A percentile compares a stretch with the other conserved stretches of the same genome.
phyloP scores from a whole-genome alignment of 2,888 invertebrate species.

The Crossocerus cetratus region DNA sequence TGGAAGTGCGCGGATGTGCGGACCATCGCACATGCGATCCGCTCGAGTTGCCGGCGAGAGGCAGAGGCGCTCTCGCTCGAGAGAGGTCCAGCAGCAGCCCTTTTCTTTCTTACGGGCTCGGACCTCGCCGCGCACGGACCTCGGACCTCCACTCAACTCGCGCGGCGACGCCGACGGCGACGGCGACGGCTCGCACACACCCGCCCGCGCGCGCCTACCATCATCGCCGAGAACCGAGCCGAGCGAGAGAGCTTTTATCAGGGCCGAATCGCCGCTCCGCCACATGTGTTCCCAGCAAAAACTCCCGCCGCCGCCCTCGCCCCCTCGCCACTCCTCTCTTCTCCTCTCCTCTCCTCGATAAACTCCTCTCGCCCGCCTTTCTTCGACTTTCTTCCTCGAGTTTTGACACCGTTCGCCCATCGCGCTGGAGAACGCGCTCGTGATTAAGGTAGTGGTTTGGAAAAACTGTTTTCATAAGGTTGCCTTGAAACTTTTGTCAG shows the following conservation, averaged over 20 bases:
- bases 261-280: constrained; percentile 70
- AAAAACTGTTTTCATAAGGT: too few species aligned
- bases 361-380: neutral
- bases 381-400: too few species aligned
- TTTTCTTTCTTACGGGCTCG: constrained; percentile 31
- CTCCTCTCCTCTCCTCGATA: constrained; percentile 9
- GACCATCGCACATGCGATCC: constrained; percentile 74
- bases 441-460: too few species aligned
- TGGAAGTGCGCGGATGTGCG: constrained; percentile 68
- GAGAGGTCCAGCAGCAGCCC: constrained; percentile 53
- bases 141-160: too few species aligned
- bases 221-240: constrained; percentile 1
- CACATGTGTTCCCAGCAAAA: constrained; percentile 72
- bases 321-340: too few species aligned
- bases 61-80: constrained; percentile 48
- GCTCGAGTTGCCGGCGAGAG: constrained; percentile 67
- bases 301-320: constrained; percentile 57
- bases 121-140: constrained; percentile 10
- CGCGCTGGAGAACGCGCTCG: too few species aligned
- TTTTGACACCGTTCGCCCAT: too few species aligned
- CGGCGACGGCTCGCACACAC: too few species aligned
- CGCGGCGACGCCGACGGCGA: too few species aligned
- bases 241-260: constrained; percentile 67
- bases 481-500: too few species aligned
- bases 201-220: too few species aligned